These are phyloP conservation scores for Poicephalus gulielmi DNA, from an alignment of 2,113 vertebrate genomes.

Conservation along the genomic window DNA sequence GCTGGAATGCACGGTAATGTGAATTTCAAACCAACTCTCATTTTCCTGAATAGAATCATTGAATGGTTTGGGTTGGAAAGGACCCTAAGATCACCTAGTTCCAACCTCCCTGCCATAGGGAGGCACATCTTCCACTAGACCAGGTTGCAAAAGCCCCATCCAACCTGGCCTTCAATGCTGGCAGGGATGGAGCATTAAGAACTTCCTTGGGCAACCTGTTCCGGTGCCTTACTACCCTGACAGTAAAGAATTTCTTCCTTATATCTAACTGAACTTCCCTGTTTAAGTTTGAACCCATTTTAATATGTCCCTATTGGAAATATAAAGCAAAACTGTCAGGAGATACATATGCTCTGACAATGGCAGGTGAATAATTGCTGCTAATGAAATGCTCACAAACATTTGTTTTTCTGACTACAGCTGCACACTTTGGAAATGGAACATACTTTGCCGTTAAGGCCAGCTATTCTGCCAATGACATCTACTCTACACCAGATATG, in stretches of 20 bases:
- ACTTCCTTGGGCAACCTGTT: neutral
- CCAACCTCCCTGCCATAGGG: neutral
- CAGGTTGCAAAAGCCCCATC: neutral
- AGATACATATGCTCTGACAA: neutral
- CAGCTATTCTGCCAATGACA: constrained; percentile 54
- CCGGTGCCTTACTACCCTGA: neutral
- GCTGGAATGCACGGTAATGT: constrained; percentile 84
- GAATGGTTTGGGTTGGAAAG: neutral
- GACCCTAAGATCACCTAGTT: neutral
- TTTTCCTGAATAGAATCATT: neutral
- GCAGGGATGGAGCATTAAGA: neutral
- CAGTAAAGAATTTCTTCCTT: neutral
- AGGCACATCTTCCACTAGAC: neutral
- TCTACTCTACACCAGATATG: constrained; percentile 63
- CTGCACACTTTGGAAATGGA: constrained; percentile 75
- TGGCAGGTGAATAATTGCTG: neutral
- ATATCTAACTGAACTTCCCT: neutral
- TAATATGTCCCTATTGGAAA: neutral
- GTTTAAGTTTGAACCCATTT: neutral
- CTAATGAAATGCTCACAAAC: neutral
- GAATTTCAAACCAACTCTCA: neutral
- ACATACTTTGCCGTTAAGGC: constrained; percentile 81
- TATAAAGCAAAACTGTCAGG: neutral
- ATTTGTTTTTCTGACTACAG: constrained; percentile 42
- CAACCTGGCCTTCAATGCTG: neutral